These are phyloP conservation scores for Tenthredo mesomela DNA, from an alignment of 2,888 invertebrate genomes.

Conservation along the genomic window DNA sequence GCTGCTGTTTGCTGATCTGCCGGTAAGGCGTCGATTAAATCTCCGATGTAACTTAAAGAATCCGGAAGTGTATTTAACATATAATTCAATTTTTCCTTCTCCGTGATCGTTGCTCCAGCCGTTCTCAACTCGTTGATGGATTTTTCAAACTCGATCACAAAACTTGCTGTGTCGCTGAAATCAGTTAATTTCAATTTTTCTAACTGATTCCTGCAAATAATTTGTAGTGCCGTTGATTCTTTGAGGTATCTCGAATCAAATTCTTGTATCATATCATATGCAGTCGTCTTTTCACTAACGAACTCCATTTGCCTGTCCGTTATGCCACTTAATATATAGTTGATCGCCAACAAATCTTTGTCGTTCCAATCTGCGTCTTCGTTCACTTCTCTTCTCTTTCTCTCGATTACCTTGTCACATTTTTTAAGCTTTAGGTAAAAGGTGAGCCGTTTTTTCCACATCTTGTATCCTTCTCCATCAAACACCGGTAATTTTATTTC, in stretches of 20 bases:
- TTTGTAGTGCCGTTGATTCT: constrained; percentile 62
- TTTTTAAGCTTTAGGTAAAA: constrained; percentile 60
- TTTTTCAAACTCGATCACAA: too few relatives aligned
- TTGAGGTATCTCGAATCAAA: constrained; percentile 61
- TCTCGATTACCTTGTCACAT: constrained; percentile 52
- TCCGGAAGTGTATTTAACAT: constrained; percentile 62
- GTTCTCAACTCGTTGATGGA: constrained; percentile 62
- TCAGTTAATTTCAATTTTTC: constrained; percentile 61
- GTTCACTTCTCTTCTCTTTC: constrained; percentile 49
- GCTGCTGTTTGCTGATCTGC: too few relatives aligned
- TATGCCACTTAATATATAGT: constrained; percentile 56
- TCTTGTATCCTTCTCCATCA: constrained; percentile 60
- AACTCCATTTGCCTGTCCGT: constrained; percentile 57
- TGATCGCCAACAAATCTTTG: constrained; percentile 60
- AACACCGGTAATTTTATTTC: constrained; percentile 57
- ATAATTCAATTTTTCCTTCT: constrained; percentile 65
- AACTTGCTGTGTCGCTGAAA: constrained; percentile 54
- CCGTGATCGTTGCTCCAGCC: constrained; percentile 61
- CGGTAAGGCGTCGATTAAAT: constrained; percentile 60
- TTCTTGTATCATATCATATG: constrained; percentile 61
- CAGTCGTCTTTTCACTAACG: constrained; percentile 56
- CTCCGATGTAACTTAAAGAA: constrained; percentile 61
- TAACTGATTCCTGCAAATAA: constrained; percentile 60
- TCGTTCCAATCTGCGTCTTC: constrained; percentile 57
- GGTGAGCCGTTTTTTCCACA: constrained; percentile 61